Evolutionary conservation across 2,888 invertebrate species (phyloP), one percentile per base, ranked within the genome.

Genomic region (Aplocera efformata): DNA sequence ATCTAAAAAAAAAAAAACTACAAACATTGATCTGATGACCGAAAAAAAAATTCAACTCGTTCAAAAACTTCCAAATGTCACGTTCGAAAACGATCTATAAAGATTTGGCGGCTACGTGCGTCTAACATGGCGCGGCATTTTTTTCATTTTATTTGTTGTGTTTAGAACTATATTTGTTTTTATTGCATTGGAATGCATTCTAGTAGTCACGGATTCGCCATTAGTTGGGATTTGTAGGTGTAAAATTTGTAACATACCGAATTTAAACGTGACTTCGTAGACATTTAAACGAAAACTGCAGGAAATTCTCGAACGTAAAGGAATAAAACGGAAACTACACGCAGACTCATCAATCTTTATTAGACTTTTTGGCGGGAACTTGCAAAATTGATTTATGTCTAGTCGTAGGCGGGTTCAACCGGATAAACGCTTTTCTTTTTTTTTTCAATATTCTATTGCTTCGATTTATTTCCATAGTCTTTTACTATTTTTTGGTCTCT

Each of bases 11-110:
- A 23, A 36, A 32, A 41, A 34, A 10, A 33, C 17, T 44, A 45
- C 53, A 72, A 68, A 68, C 55, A 63, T 56, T 67, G 65, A 69
- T 63, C 63, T 59, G 58, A 48, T 44, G 37, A 45, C 27, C 59
- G 61, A 63, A 67, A 66, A 67, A 46, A 42, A 49, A 44, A 56
- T 5, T 17, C 50, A 58, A 53, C 36, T 42, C 52, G 32, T 58
- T 55, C 58, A 58, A 63, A 72, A 69, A 64, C 56, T 39, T 44
- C 41, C 47, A 41, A 66, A 67, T 55, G 67, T 80, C 86, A 86
- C 86, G 86, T 81, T 84, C 83, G 60, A 83, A 86, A 85, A 54
- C 83, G 77, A 86, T 86, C 85, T 77, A 76, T 86, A 72, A 82
- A 72, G 83, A 79, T 83, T 83, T 80, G 67, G 57, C 62, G 62